Evolutionary conservation across 2,113 vertebrate species (phyloP), one percentile per base, ranked within the genome.

Genomic region (Chauna torquata): DNA sequence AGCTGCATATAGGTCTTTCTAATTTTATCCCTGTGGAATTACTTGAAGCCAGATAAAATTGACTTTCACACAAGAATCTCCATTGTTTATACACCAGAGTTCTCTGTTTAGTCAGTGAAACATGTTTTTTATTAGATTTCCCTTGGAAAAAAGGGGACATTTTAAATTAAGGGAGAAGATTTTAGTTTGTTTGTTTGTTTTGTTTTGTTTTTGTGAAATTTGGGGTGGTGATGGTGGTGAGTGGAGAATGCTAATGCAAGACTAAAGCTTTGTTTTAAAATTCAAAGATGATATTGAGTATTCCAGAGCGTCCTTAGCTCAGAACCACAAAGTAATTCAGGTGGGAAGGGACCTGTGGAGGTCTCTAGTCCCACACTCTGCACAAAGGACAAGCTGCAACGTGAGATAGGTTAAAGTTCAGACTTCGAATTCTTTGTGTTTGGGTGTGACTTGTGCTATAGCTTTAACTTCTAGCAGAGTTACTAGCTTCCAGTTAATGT

Each of bases 21-120:
- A 72, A 80, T 81, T 94, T 86, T 77, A 86, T 71, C 90, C 81
- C 50, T 5, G 58, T 83, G 86, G 93, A 91, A 93, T 92, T 92
- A 90, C 89, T 94, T 87, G 94, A 96, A 90, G 55, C 86, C 66
- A 55, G 70, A 40, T n/a, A 55, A 40, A 91, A 83, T 30, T 74
- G 84, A 77, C 89, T 94, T 92, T 91, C 89, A 90, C 75, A 62
- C 78, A 95, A 89, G 84, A 95, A 91, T 94, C 91, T 92, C 57
- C 52, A 19, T 76, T 96, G 92, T 96, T 95, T 97, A 90, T 69
- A 61, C 79, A 82, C 44, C 38, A 50, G 5, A 52, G 23, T 24
- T 16, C 62, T 62, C 80, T 47, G 66, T 18, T 70, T 82, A 40
- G 62, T 87, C 92, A 87, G 76, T 18, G 69, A 91, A 87, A 62